Evolutionary conservation across 1,140 invertebrate species (phyloP), one percentile per base, ranked within the genome.

Genomic region (Papilio machaon): DNA sequence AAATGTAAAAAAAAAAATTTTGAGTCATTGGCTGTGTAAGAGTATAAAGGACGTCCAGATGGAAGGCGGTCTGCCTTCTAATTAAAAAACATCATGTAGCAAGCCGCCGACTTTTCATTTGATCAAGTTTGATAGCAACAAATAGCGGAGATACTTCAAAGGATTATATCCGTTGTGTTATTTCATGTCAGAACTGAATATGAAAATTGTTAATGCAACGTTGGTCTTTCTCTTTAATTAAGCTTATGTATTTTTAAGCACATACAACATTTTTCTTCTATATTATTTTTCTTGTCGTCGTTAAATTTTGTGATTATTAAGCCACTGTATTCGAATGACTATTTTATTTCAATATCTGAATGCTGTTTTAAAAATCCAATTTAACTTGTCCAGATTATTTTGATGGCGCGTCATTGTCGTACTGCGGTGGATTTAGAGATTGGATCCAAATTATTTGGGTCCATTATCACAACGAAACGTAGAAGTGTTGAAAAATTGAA

Each of bases 401-500:
- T 82, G 80, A 67, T 76, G 49, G 80, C 82, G 81, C 64, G 80
- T 79, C 80, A 64, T 79, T 64, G 80, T 79, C 80, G 73, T 82
- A 78, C 35, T 80, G 82, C 77, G 80, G 82, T 80, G 75, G 73
- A 58, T 58, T 58, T 19, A 8, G n/a, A 19, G 54, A 85, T 85
- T 79, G 83, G 83, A 87, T 84, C 79, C 81, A 79, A 85, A 91
- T 90, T 85, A 89, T 86, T 85, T 80, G 80, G 81, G 85, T 88
- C 85, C 85, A 89, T 88, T 88, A 89, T 87, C 86, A 81, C 85
- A 87, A 89, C 89, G 88, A 89, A 89, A 84, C 80, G 85, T 87
- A 83, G 84, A 87, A 89, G 86, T 89, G 86, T 88, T 90, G 89
- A 90, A 88, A 91, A 90, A 91, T 91, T 89, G 85, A 91, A 91